Evolutionary conservation across 1,140 invertebrate species (phyloP), one percentile per base, ranked within the genome.

Genomic region (Lordiphosa stackelbergi): DNA sequence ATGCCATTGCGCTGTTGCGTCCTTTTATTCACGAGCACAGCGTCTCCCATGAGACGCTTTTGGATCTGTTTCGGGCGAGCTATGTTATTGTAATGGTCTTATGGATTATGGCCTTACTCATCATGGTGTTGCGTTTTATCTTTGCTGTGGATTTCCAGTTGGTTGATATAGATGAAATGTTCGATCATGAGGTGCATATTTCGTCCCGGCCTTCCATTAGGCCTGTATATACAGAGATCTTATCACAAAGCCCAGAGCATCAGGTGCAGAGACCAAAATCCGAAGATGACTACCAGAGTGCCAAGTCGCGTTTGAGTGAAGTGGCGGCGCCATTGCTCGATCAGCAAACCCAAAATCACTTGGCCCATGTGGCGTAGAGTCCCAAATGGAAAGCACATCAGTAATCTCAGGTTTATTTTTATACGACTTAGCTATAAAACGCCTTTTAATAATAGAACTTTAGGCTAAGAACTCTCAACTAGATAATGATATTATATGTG

Each of bases 111-210:
- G 71, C 83, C 0, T 53, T 87, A 5, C 28, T 87, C 9, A 51
- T 87, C 13, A 87, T 87, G 83, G 40, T 87, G 8, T 35, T 84
- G 57, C 77, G 85, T 0, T 85, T 74, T 8, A 22, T 73, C 2
- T 83, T 85, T 5, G 85, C 85, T 11, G 63, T 87, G n/a, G 85
- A 87, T 31, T 87, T 87, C 7, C 85, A 87, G 48, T 42, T 87
- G 56, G 72, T 87, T 3, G 74, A 87, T 24, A 79, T 87, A 4
- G 72, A 86, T 10, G 73, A 84, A 4, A 69, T 71, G 58, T 86
- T 83, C 12, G 85, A 86, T 5, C 63, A 59, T 13, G 48, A 53
- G 2, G 3, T 45, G 5, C 37, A 36, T 11, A 46, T 7, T 1
- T 10, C 13, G 10, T 3, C 34, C 4, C 22, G 43, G 16, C 45